Base-by-base conservation (phyloP, 2,888 invertebrate genomes). In the Temnothorax ravouxi region DNA sequence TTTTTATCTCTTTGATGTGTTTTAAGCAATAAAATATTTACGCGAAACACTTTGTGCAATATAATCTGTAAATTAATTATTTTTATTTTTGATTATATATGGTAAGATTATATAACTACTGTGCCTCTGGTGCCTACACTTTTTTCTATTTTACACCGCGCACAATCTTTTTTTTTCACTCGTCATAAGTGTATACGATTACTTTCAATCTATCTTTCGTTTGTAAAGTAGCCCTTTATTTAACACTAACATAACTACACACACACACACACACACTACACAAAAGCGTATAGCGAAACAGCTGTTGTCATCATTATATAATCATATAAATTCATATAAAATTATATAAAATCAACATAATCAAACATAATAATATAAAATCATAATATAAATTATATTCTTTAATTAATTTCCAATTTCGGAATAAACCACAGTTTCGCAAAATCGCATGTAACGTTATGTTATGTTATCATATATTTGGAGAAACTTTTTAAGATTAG, bases 221-320 rank as follows among this genome's bases (percentile, higher is more conserved):
- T 87, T 77, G 29, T 81, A 72, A 62, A 56, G 87, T 88, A 88
- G 84, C 87, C 41, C 11, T 61, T 83, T 71, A 34, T 88, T 85
- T 54, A 44, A 75, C 71, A 72, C 74, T 56, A 77, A 83, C 44
- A 62, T 81, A 62, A 74, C 41, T 69, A 72, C 50, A 47, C 34
- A 76, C 59, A 76, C 62, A 44, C 21, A 62, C 11, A 15, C 25
- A 71, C 29, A 61, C 38, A 77, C 15, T 3, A 41, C n/a, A 56
- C 15, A 44, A 38, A 29, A 4, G 21, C 29, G 25, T 76, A 75
- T 76, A 75, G 71, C 76, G 79, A 66, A 84, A 84, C 71, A 29
- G 41, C 82, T 47, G 38, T 86, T 76, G 50, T 25, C n/a, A 13
- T 21, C 9, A 38, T 13, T 11, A 54, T 21, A 54, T 29, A 71